Evolutionary conservation across 2,888 invertebrate genomes (phyloP), one percentile per base, ranked within the genome.

Genomic region (Coenonympha arcania): DNA sequence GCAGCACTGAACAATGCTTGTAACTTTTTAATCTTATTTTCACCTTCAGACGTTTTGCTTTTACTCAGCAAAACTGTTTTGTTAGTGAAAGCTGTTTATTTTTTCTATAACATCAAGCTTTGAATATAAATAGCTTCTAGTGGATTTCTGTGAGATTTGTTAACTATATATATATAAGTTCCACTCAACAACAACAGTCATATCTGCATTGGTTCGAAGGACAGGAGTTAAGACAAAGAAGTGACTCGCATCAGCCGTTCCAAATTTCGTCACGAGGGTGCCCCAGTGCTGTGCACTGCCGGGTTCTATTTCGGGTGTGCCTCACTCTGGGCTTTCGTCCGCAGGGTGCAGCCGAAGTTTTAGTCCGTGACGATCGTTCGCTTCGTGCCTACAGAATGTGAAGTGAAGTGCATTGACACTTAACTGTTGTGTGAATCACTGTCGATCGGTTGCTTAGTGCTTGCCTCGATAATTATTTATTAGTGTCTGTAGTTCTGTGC

Each of bases 321-420:
- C 51, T 54, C 54, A 59, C 54, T 59, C 71, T 79, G 79, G 80
- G 68, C 81, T 76, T 79, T 78, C 73, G 79, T 78, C 80, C 73
- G 71, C 71, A 65, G 65, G 70, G 70, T 78, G 79, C 78, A 78
- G 67, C 71, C 65, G 50, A 64, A 72, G 72, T 69, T 71, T 80
- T 72, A 77, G 81, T 79, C 63, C 63, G 71, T 66, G 71, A 67
- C 74, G 74, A 70, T 68, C 76, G 76, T 68, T 66, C 71, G 71
- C 75, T 75, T 65, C 66, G 58, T 61, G 50, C 60, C 61, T 73
- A 71, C 73, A 73, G 76, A 73, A 71, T 65, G 65, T 69, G 65
- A 68, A 76, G 80, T 80, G 77, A 75, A 83, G 85, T 84, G 84
- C 84, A 76, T 85, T 85, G 85, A 86, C 86, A 76, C 72, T 70